These are phyloP conservation scores for Artemia sinica DNA, from an alignment of 2,888 invertebrate species.

Conservation along the genomic window DNA sequence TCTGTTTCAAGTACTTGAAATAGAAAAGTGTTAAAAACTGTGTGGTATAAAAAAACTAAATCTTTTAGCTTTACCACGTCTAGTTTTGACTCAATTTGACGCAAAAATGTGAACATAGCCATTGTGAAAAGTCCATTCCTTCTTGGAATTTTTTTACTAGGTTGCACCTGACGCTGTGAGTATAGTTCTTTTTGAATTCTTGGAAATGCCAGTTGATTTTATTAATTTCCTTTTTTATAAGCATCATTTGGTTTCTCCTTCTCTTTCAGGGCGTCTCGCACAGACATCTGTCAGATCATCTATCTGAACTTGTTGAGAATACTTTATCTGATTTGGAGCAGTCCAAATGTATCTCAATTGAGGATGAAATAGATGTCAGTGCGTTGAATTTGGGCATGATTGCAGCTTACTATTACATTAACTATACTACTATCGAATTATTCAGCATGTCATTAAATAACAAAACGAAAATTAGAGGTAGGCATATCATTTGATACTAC, in stretches of 20 bases:
- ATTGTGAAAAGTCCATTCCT: neutral
- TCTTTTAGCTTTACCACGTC: too few relatives aligned
- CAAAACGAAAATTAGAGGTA: conserved; percentile 83
- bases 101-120: too few relatives aligned
- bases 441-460: conserved; percentile 90
- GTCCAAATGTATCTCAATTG: conserved; percentile 89
- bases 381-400: conserved; percentile 99
- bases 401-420: conserved; percentile 98
- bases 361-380: conserved; percentile 92
- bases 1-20: too few relatives aligned
- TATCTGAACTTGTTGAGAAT: conserved; percentile 91
- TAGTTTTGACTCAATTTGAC: too few relatives aligned
- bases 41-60: too few relatives aligned
- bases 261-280: conserved; percentile 61
- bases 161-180: too few relatives aligned
- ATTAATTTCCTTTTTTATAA: neutral
- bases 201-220: neutral
- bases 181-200: neutral
- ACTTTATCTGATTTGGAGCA: conserved; percentile 85
- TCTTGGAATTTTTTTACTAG: too few relatives aligned
- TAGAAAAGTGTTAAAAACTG: too few relatives aligned
- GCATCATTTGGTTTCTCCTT: neutral
- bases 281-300: conserved; percentile 89
- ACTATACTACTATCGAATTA: conserved; percentile 95
- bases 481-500: neutral